Conservation (phyloP, 2,797 vertebrate genomes). For the Numenius phaeopus region DNA sequence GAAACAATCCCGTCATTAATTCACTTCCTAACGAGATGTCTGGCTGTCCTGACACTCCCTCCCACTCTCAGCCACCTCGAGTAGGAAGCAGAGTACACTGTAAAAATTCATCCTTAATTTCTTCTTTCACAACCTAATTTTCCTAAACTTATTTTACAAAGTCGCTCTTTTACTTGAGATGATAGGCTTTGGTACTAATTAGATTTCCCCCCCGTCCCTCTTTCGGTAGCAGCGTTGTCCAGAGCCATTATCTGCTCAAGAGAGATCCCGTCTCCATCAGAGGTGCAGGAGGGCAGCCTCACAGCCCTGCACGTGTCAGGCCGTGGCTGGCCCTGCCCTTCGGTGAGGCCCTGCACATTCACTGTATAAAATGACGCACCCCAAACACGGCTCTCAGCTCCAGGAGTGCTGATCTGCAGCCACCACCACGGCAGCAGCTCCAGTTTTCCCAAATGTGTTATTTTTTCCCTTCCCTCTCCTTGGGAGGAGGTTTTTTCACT, state of each 20-base stretch:
- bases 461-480: not conserved
- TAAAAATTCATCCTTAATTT: not conserved
- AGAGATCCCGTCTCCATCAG: not conserved
- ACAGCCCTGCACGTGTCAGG: rapidly evolving
- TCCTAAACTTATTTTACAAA: not conserved
- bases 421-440: not conserved
- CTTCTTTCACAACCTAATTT: conserved; percentile 31
- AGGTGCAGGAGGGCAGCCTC: not conserved
- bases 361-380: not conserved
- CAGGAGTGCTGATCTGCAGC: not conserved
- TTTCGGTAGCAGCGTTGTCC: not conserved
- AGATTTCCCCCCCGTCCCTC: not conserved
- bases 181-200: not conserved
- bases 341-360: rapidly evolving
- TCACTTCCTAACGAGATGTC: conserved; percentile 9
- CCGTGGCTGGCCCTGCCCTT: not conserved
- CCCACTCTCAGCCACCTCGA: conserved; percentile 34
- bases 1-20: not conserved
- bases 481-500: not conserved
- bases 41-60: conserved; percentile 35
- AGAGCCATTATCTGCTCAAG: not conserved
- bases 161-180: not conserved
- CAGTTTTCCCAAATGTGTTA: not conserved
- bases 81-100: not conserved
- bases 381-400: not conserved